Evolutionary conservation across 2,888 invertebrate genomes (phyloP), one percentile per base, ranked within the genome.

Genomic region (Philaethria dido): DNA sequence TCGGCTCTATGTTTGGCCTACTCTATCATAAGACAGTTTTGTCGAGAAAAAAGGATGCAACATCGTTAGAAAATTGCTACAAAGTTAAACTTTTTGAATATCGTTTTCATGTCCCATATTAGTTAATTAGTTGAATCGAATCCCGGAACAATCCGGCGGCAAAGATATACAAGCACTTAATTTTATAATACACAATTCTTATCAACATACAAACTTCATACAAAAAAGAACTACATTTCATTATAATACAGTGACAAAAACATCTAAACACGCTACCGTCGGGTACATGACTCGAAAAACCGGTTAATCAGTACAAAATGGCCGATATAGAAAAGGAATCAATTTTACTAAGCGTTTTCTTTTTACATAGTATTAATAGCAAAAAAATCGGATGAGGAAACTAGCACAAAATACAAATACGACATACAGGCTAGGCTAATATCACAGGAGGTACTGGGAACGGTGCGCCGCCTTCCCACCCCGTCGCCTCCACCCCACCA

Each of bases 381-480:
- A 86, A 87, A 89, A 66, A 85, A 85, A 84, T 81, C 78, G 83
- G 83, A 84, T 85, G 84, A 85, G 87, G 81, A 86, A 89, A 88
- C 89, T 91, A 91, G 92, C 90, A 91, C 90, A 71, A 69, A 68
- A 71, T 71, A 71, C 71, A 88, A 89, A 91, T 88, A 91, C 92
- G 86, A 91, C 88, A 90, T 87, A 89, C 87, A 90, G 88, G 89
- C 90, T 92, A 92, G 89, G 88, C 92, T 92, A 92, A 92, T 92
- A 92, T 92, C 92, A 92, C 92, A 92, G 92, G 87, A 89, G 71
- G 90, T 90, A 87, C 92, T 87, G 91, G 90, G 91, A 92, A 90
- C 90, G 88, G 89, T 81, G 86, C 88, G 81, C 82, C 79, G 79
- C 80, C 76, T 78, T 74, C 76, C 74, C 70, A 76, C 78, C 69